Base-by-base conservation (phyloP, 2,113 vertebrate genomes). In the Grus americana region DNA sequence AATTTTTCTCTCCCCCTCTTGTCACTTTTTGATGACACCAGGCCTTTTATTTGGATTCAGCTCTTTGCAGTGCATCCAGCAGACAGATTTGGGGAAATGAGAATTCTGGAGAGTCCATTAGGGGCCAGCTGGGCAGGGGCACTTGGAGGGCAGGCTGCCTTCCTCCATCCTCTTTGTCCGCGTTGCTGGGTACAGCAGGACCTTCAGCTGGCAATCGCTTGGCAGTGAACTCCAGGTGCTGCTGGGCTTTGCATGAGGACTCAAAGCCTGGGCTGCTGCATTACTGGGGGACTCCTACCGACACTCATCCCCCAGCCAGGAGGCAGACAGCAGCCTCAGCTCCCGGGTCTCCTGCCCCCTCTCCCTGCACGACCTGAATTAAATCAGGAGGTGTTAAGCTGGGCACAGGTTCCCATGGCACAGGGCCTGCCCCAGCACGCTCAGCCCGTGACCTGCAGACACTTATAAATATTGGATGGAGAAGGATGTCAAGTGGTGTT, bases 341-440 rank as follows among this genome's bases (percentile, higher is more conserved):
- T 67, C 74, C 32, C 1, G 0, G 6, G 4, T 29, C 14, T 27
- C 59, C 79, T 22, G 15, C 24, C 27, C 34, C 10, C 15, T 49
- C 32, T 59, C 40, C 73, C n/a, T 27, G 24, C 44, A 5, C 0
- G 4, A 26, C 82, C 75, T 4, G 32, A 16, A 24, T 36, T 4
- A 22, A 62, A 12, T 6, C 61, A 1, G 46, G 52, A 50, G 73
- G 54, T 6, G 6, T 3, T 46, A 24, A n/a, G 18, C 59, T 13
- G 38, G 47, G 49, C 30, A 11, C 0, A 10, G 11, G 27, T 57
- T 52, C 54, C 71, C 36, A 0, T 0, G 3, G 57, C 40, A 11
- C 38, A 34, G 19, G 5, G 4, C 16, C 40, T 82, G 57, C 36
- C 57, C 63, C 76, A 36, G 38, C 40, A 15, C 3, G 6, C 44